phyloP scores from a whole-genome alignment of 1,140 invertebrate genomes.

The Leptopilina boulardi region DNA sequence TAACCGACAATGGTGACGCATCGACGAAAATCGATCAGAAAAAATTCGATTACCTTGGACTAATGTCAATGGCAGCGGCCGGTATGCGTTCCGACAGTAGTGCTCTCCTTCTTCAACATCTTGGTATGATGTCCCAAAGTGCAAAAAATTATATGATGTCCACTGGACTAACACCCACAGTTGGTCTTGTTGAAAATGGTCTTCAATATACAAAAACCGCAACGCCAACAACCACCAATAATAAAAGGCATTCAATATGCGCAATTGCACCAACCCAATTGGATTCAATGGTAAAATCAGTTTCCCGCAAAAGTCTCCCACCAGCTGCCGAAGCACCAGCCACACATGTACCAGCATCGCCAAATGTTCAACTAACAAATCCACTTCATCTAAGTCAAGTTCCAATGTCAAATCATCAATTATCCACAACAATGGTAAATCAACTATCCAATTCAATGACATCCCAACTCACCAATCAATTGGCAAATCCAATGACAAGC shows the following conservation, averaged over 20 bases:
- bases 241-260: slow-evolving; percentile 36
- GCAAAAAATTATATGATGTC: background rate
- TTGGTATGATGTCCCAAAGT: slow-evolving; percentile 48
- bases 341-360: slow-evolving; percentile 51
- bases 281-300: slow-evolving; percentile 52
- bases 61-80: slow-evolving; percentile 48
- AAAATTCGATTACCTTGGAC: slow-evolving; percentile 47
- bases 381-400: slow-evolving; percentile 7
- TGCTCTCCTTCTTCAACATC: slow-evolving; percentile 57
- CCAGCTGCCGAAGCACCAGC: slow-evolving; percentile 57
- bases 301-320: slow-evolving; percentile 52
- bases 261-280: slow-evolving; percentile 58
- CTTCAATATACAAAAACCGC: slow-evolving; percentile 63
- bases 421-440: background rate
- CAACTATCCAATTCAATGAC: background rate
- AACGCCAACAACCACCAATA: background rate
- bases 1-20: slow-evolving; percentile 39
- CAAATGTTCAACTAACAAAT: slow-evolving; percentile 33
- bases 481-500: background rate
- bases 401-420: background rate
- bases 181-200: slow-evolving; percentile 70
- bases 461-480: background rate
- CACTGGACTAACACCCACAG: slow-evolving; percentile 34
- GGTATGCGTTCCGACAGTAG: slow-evolving; percentile 60
- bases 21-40: slow-evolving; percentile 34